Percentiles rank a stretch among this genome's conserved stretches.
phyloP scores from a whole-genome alignment of 2,113 vertebrate genomes.

The Speoplatyrhinus poulsoni region DNA sequence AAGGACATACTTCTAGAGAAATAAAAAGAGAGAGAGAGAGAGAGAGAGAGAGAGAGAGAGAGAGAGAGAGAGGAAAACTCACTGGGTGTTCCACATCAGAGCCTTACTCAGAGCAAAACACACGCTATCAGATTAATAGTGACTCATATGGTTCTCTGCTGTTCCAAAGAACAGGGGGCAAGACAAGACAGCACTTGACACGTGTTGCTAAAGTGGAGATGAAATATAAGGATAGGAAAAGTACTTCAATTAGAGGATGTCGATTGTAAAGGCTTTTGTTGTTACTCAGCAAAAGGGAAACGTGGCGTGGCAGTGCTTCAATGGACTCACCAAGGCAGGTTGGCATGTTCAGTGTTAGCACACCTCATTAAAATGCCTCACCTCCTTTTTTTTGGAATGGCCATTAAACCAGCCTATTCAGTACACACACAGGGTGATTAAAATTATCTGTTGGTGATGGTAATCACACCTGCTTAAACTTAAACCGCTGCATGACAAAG shows the following conservation, averaged over 20 bases:
- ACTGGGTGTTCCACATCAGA: conserved; percentile 75
- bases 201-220: conserved; percentile 67
- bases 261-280: conserved; percentile 73
- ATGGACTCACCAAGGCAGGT: conserved; percentile 76
- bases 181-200: conserved; percentile 67
- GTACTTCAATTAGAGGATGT: conserved; percentile 72
- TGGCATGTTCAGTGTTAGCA: conserved; percentile 74
- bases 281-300: conserved; percentile 74
- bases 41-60: conserved; percentile 36
- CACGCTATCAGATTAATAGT: conserved; percentile 68
- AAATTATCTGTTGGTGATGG: conserved; percentile 78
- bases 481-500: conserved; percentile 80
- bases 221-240: conserved; percentile 67
- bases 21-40: conserved; percentile 8
- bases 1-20: conserved; percentile 63
- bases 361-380: conserved; percentile 76
- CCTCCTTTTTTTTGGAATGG: conserved; percentile 71
- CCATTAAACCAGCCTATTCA: conserved; percentile 76
- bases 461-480: conserved; percentile 79
- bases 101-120: conserved; percentile 55
- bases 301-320: conserved; percentile 66
- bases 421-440: conserved; percentile 75
- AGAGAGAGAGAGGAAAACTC: conserved; percentile 57
- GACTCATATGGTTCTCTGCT: conserved; percentile 51
- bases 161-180: conserved; percentile 56